These are phyloP conservation scores for Crossaster papposus DNA, from an alignment of 53 echinoderm and acorn worm genomes.

Conservation along the genomic window DNA sequence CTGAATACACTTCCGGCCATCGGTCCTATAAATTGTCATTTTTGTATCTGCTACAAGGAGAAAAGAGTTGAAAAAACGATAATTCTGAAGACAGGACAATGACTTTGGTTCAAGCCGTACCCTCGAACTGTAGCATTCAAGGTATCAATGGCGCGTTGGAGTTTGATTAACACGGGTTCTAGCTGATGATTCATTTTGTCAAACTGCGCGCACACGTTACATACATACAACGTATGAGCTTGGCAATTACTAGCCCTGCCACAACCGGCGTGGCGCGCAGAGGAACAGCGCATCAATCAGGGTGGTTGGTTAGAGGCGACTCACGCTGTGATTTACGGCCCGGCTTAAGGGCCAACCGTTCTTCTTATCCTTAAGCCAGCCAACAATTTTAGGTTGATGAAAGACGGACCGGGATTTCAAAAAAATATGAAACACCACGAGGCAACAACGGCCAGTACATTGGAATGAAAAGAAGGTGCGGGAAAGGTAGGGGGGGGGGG, in stretches of 20 bases:
- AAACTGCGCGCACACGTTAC: background rate
- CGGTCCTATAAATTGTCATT: background rate
- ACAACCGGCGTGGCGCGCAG: background rate
- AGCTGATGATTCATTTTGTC: background rate
- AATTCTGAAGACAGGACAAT: too few relatives aligned
- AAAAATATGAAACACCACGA: constrained; percentile 14
- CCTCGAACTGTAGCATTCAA: background rate
- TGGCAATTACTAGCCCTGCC: background rate
- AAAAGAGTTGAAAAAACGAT: too few relatives aligned
- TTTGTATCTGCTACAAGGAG: too few relatives aligned
- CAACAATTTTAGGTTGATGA: constrained; percentile 52
- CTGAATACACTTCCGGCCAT: background rate
- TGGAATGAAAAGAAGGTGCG: background rate
- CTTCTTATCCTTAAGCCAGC: constrained; percentile 42
- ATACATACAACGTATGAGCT: background rate
- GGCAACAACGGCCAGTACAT: background rate
- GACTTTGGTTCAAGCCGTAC: too few relatives aligned
- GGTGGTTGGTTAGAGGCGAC: constrained; percentile 34
- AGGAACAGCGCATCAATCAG: constrained; percentile 43
- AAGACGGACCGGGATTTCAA: constrained; percentile 33
- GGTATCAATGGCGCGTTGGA: background rate
- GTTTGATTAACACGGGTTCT: background rate
- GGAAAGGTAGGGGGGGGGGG: background rate
- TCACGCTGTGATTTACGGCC: constrained; percentile 39
- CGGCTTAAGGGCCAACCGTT: constrained; percentile 36